phyloP scores from a whole-genome alignment of 2,888 invertebrate species.

The Coleophora deauratella region DNA sequence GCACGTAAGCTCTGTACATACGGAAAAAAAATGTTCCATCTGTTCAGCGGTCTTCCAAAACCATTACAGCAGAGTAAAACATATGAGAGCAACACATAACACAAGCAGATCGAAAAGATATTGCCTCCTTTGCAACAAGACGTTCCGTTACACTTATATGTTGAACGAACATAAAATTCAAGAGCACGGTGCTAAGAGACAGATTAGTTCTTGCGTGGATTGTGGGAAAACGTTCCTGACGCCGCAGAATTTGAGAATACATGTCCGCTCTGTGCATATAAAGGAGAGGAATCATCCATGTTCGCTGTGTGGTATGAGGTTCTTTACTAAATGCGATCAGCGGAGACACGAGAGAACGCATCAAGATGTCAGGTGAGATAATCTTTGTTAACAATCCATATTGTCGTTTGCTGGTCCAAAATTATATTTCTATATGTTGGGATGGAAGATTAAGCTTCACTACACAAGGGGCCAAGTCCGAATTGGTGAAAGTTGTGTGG shows the following conservation, averaged over 20 bases:
- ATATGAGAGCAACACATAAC: conserved; percentile 20
- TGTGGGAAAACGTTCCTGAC: conserved; percentile 32
- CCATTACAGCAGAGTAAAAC: conserved; percentile 15
- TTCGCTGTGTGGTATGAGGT: conserved; percentile 27
- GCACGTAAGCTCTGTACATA: conserved; percentile 30
- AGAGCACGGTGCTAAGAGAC: conserved; percentile 21
- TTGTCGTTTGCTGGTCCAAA: too few relatives aligned
- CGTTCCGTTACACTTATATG: conserved; percentile 24
- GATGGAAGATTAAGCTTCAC: background rate
- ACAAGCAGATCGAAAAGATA: conserved; percentile 14
- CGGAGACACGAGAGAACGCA: conserved; percentile 38
- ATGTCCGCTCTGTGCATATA: conserved; percentile 31
- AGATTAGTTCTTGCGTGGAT: conserved; percentile 21
- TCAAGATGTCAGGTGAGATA: conserved; percentile 19
- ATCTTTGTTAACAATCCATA: background rate
- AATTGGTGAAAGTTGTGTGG: background rate
- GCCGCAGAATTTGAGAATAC: conserved; percentile 27
- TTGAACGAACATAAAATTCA: conserved; percentile 23
- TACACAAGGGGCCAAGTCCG: background rate
- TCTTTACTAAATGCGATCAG: conserved; percentile 34
- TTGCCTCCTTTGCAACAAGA: conserved; percentile 20
- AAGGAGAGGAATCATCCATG: conserved; percentile 33
- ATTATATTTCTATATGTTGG: too few relatives aligned
- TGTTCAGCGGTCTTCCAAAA: conserved; percentile 27
- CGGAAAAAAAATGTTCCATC: conserved; percentile 29